phyloP scores from a whole-genome alignment of 2,888 invertebrate species.

The Drosophila maculinotata region DNA sequence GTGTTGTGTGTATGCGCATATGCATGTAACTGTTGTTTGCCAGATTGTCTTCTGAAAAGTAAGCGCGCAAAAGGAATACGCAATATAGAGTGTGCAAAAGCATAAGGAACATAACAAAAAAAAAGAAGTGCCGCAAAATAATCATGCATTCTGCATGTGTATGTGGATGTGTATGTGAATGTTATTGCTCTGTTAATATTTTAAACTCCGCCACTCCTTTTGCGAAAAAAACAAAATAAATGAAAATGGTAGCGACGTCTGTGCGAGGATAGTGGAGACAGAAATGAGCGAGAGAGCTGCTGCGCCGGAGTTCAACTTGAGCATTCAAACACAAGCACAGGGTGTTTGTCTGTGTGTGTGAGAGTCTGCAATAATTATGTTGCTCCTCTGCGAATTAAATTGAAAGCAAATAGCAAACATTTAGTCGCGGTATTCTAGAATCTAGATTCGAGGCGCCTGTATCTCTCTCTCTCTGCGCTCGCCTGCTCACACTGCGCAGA shows the following conservation, averaged over 20 bases:
- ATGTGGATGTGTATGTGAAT: conserved; percentile 21
- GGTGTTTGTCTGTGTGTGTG: conserved; percentile 15
- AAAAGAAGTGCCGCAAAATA: conserved; percentile 54
- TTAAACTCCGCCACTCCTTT: conserved; percentile 76
- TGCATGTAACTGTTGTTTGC: conserved; percentile 27
- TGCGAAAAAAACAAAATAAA: conserved; percentile 58
- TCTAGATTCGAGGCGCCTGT: too few species aligned
- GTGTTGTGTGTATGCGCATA: conserved; percentile 11
- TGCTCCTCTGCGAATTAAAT: conserved; percentile 11
- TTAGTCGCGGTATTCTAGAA: conserved; percentile 20
- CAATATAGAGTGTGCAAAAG: conserved; percentile 30
- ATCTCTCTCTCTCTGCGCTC: background rate
- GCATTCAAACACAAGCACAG: conserved; percentile 30
- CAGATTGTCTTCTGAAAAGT: conserved; percentile 8
- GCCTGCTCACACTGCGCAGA: conserved; percentile 36
- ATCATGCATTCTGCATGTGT: conserved; percentile 27
- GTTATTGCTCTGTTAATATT: too few species aligned
- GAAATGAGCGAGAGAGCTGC: conserved; percentile 42
- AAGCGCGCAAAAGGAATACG: conserved; percentile 34
- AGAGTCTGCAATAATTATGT: conserved; percentile 25
- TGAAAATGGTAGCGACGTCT: conserved; percentile 54
- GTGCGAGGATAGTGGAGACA: conserved; percentile 38
- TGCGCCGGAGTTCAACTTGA: conserved; percentile 71
- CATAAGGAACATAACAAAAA: conserved; percentile 39
- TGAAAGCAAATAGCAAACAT: conserved; percentile 7